phyloP scores from a whole-genome alignment of 1,140 invertebrate genomes.

The Brachionus koreanus region DNA sequence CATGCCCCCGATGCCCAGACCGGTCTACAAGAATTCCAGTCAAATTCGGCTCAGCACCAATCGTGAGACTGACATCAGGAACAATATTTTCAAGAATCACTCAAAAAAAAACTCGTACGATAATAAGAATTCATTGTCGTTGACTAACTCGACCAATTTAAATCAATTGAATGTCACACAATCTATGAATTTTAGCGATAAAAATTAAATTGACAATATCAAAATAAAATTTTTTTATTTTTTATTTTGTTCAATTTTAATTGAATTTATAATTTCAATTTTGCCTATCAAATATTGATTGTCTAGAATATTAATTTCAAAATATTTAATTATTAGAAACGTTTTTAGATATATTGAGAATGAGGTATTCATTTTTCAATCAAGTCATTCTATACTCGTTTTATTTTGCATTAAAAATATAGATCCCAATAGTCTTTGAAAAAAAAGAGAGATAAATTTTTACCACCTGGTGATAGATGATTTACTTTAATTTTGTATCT shows the following conservation, averaged over 20 bases:
- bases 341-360: too few species aligned
- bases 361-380: too few species aligned
- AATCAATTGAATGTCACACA: slow-evolving; percentile 32
- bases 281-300: not conserved
- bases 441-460: too few species aligned
- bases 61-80: not conserved
- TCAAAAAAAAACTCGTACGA: not conserved
- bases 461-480: too few species aligned
- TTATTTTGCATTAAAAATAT: too few species aligned
- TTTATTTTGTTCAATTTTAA: not conserved
- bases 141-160: slow-evolving; percentile 7
- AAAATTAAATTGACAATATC: not conserved
- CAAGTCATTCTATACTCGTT: too few species aligned
- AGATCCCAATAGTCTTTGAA: too few species aligned
- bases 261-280: not conserved
- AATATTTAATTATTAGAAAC: too few species aligned
- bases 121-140: slow-evolving; percentile 6
- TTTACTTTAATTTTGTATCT: too few species aligned
- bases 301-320: too few species aligned
- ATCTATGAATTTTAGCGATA: slow-evolving; percentile 7
- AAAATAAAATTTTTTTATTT: not conserved
- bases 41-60: slow-evolving; percentile 7
- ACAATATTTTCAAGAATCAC: not conserved
- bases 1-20: slow-evolving; percentile 41
- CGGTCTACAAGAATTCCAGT: slow-evolving; percentile 1